A percentile compares a stretch with the other conserved stretches of the same genome.
Evolutionary conservation across 2,888 invertebrate species (phyloP).

Genomic region (Lithophane socia): DNA sequence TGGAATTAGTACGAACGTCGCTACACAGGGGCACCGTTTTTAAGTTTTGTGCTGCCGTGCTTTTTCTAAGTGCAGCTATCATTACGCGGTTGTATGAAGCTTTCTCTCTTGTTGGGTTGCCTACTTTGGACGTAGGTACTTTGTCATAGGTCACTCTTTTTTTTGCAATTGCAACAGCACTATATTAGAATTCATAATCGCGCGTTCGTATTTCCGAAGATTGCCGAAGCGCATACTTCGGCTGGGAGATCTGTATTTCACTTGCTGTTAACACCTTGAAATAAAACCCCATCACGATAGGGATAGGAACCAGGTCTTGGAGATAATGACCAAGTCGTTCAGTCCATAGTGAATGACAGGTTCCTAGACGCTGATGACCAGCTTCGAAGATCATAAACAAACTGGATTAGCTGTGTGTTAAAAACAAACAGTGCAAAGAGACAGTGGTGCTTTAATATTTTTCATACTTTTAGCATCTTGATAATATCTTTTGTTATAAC

Average conservation of each 20-base stretch:
- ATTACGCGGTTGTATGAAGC: neutral
- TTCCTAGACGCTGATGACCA: neutral
- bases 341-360: neutral
- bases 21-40: too few relatives aligned
- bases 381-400: constrained; percentile 1
- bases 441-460: constrained; percentile 40
- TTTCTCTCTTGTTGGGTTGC: neutral
- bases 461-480: constrained; percentile 22
- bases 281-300: too few relatives aligned
- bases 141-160: too few relatives aligned
- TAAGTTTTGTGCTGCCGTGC: neutral
- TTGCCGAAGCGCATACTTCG: neutral
- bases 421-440: constrained; percentile 43
- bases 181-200: neutral
- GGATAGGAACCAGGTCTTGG: neutral
- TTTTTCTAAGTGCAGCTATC: neutral
- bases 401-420: constrained; percentile 40
- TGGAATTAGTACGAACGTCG: too few relatives aligned
- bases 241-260: neutral
- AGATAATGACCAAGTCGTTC: neutral
- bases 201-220: neutral
- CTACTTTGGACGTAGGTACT: neutral
- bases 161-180: neutral
- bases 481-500: constrained; percentile 1
- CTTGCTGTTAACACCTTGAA: neutral